Evolutionary conservation across 2,113 vertebrate genomes (phyloP).

Genomic region (Hypocryptadius cinnamomeus): DNA sequence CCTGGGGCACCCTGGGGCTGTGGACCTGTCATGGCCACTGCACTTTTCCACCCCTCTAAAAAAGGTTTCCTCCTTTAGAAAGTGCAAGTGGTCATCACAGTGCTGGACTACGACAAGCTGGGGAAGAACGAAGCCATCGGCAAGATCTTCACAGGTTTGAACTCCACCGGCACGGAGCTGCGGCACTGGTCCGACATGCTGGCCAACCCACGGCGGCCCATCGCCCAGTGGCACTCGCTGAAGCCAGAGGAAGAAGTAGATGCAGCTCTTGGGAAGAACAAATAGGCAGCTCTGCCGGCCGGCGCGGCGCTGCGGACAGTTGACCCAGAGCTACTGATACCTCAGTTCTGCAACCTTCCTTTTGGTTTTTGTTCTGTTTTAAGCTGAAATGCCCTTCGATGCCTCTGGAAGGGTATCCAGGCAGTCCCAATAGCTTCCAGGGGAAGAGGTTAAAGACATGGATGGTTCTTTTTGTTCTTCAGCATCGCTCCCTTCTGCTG

Average conservation of each 20-base stretch:
- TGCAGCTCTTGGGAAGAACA: conserved; percentile 87
- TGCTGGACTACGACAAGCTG: conserved; percentile 98
- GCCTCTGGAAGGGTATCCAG: conserved; percentile 53
- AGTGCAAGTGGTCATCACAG: conserved; percentile 95
- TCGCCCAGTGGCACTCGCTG: conserved; percentile 97
- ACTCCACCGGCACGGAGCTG: conserved; percentile 87
- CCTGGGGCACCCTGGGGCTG: not conserved
- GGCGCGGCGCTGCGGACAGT: not conserved
- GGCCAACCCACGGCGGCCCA: conserved; percentile 93
- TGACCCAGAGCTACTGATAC: conserved; percentile 68
- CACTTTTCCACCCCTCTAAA: not conserved
- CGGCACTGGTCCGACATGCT: conserved; percentile 98
- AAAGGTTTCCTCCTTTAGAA: conserved; percentile 69
- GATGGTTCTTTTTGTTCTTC: conserved; percentile 47
- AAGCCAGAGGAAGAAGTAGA: conserved; percentile 97
- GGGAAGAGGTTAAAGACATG: conserved; percentile 44
- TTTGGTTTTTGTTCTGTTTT: conserved; percentile 10
- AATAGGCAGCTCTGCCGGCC: conserved; percentile 70
- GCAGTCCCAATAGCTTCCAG: conserved; percentile 44
- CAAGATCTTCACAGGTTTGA: conserved; percentile 92
- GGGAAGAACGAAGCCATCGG: conserved; percentile 98
- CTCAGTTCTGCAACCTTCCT: conserved; percentile 67
- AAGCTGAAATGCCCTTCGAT: conserved; percentile 53
- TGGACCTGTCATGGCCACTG: rapidly evolving
- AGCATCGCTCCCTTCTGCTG: conserved; percentile 26